Conservation (phyloP, 2,113 vertebrate species). For the Alethe castanea region DNA sequence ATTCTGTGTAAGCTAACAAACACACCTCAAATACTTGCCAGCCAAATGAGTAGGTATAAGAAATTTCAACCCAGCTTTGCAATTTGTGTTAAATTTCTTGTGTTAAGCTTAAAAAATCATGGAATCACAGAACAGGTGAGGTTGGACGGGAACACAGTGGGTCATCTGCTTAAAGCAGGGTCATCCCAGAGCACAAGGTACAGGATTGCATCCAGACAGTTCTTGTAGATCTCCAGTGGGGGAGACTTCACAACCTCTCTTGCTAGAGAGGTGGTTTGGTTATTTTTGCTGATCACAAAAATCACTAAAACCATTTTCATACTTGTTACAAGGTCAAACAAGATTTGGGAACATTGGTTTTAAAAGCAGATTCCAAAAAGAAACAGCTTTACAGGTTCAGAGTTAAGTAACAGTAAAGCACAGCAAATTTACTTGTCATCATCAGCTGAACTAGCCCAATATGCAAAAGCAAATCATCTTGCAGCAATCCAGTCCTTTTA, state of each 20-base stretch:
- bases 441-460: not conserved
- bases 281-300: not conserved
- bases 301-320: not conserved
- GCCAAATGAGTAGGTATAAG: not conserved
- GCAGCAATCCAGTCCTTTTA: not conserved
- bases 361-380: not conserved
- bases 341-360: not conserved
- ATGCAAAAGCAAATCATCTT: not conserved
- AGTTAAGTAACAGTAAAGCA: not conserved
- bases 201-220: not conserved
- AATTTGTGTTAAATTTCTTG: not conserved
- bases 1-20: not conserved
- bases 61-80: not conserved
- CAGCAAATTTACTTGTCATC: not conserved
- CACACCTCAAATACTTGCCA: not conserved
- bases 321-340: not conserved
- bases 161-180: not conserved
- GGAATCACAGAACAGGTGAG: not conserved
- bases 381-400: not conserved
- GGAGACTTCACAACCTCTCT: not conserved
- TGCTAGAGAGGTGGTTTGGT: not conserved
- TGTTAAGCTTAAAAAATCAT: not conserved
- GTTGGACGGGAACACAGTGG: not conserved
- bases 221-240: not conserved
- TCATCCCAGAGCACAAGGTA: not conserved